Base-by-base conservation (phyloP, 2,113 vertebrate genomes). In the Nesogale talazaci region DNA sequence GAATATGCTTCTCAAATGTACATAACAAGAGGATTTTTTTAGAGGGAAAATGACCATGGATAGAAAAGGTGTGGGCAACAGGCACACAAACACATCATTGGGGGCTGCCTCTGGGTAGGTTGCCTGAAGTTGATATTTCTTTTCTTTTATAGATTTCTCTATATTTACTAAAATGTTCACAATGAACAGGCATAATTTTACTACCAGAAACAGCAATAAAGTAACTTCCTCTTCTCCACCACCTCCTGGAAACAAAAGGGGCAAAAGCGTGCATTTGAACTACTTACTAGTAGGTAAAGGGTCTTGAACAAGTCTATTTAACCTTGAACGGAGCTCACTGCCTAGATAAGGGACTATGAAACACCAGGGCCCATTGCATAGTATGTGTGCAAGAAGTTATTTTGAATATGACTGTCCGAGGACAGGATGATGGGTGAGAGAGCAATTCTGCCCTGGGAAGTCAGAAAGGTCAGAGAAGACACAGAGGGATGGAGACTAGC, bases 1-100 rank as follows among this genome's bases (percentile, higher is more conserved):
- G 61, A 89, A 88, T 82, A 75, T 78, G 42, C 74, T 83, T 74
- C 67, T 79, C 76, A 89, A 90, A 76, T 29, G 25, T 46, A 87
- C 22, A 31, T 40, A 38, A 57, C 56, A 57, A 61, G 59, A 61
- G 22, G 22, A 61, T 27, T 70, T 34, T 34, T 69, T 86, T 74
- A 56, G 72, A 89, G 42, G 86, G 6, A 52, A 77, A 59, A 70
- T 56, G 78, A 75, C 1, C 34, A 27, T 79, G 59, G 56, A 42
- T n/a, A 76, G 42, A 76, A 25, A 76, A 46, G 38, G 74, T 42
- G 23, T 29, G 25, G 40, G 9, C 27, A 27, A 42, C 6, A 29
- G 16, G 40, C 11, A 42, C 38, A 76, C 38, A 46, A 76, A 76
- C 8, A 52, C 46, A 27, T 25, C 42, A 76, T 4, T 46, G 27